Base-by-base conservation (phyloP, 2,113 vertebrate genomes). In the Morone saxatilis region DNA sequence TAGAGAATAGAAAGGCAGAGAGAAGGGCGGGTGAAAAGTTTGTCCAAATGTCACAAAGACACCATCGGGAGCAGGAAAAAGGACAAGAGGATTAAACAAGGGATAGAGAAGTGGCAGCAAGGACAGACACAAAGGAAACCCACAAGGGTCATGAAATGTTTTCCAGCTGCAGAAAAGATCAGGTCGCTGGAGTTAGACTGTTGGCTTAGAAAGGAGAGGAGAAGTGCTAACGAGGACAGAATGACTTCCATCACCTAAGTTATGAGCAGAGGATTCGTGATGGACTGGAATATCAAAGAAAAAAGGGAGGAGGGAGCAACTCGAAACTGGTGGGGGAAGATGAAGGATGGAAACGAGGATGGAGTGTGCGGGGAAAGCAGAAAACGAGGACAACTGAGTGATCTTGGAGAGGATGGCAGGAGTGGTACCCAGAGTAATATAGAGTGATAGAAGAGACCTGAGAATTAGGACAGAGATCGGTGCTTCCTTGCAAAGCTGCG, bases 11-110 rank as follows among this genome's bases (percentile, higher is more conserved):
- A 80, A 50, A 61, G 6, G 16, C 50, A 60, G 22, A 50, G 12
- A 54, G 16, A 74, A 51, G 61, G 36, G 62, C 16, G 5, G 40
- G 41, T 80, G 68, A 56, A 75, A 62, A 80, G 79, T 81, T 86
- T 81, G 68, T 75, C 22, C 62, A 86, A 83, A 89, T 89, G 80
- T 77, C 85, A 85, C 54, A 53, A 69, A 0, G 36, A 81, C 69
- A 40, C 80, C 45, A 10, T 22, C 8, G 47, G 71, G 72, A 62
- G 65, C 38, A 59, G 1, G 4, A 13, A 38, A 41, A 76, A 59
- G 70, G 65, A 76, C 47, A 9, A 53, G 22, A 59, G 20, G 62
- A 69, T 25, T 68, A 80, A 4, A 69, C 36, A 12, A 31, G 53
- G 63, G 56, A 69, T 11, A 36, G 17, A 79, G 38, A 67, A 83